A percentile compares a stretch with the other conserved stretches of the same genome.
Evolutionary conservation across 2,888 invertebrate genomes (phyloP).

Genomic region (Tolmerus cingulatus): DNA sequence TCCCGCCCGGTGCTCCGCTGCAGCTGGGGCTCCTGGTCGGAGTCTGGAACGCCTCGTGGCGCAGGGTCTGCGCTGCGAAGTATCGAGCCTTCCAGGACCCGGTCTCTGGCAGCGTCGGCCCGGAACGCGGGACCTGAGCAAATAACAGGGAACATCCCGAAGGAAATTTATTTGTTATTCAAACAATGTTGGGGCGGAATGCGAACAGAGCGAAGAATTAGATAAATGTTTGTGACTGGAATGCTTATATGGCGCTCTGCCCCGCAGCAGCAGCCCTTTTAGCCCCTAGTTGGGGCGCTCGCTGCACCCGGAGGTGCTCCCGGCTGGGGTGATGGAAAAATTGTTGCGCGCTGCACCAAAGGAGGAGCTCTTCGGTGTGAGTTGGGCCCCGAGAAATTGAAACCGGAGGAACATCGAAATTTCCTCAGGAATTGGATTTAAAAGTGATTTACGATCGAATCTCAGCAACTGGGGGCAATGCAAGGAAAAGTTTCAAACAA

Average conservation of each 20-base stretch:
- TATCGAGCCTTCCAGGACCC: background rate
- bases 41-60: background rate
- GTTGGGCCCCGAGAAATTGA: background rate
- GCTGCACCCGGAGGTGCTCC: background rate
- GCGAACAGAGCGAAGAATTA: slow-evolving; percentile 12
- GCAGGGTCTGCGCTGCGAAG: background rate
- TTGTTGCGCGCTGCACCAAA: background rate
- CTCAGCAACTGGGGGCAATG: background rate
- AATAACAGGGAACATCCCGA: background rate
- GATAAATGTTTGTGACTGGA: slow-evolving; percentile 25
- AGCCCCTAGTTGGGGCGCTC: background rate
- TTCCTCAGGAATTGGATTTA: background rate
- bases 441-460: background rate
- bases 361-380: background rate
- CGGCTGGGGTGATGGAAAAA: background rate
- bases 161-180: slow-evolving; percentile 18
- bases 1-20: background rate
- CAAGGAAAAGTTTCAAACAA: background rate
- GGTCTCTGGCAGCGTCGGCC: background rate
- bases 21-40: background rate
- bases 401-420: background rate
- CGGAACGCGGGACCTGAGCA: background rate
- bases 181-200: slow-evolving; percentile 5
- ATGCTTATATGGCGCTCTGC: background rate
- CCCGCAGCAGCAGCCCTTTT: background rate